Conservation (phyloP, 2,113 vertebrate genomes). For the Dipodomys merriami region DNA sequence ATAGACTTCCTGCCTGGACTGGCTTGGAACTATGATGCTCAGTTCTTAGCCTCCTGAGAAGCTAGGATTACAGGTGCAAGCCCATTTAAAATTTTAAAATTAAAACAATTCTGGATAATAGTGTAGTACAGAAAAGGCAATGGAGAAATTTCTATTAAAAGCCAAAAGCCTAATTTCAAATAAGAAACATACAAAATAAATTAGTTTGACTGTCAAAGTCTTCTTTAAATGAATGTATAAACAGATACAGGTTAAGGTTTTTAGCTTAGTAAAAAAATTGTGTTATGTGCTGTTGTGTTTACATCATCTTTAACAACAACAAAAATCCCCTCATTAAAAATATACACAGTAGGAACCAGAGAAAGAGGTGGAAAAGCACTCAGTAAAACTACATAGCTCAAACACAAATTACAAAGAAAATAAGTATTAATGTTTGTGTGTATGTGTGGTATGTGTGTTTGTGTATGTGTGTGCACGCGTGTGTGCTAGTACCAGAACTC, state of each 20-base stretch:
- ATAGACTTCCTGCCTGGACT: no score
- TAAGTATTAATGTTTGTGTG: neutral
- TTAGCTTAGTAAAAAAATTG: constrained; percentile 8
- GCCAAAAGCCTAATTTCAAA: neutral
- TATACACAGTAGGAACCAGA: neutral
- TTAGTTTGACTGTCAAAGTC: constrained; percentile 8
- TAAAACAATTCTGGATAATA: constrained; percentile 30
- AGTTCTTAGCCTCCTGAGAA: no score
- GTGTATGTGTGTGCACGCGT: no score
- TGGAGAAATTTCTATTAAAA: constrained; percentile 37
- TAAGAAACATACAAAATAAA: constrained; percentile 17
- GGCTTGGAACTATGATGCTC: no score
- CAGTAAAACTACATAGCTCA: constrained; percentile 16
- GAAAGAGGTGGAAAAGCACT: neutral
- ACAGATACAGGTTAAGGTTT: constrained; percentile 7
- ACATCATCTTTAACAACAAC: constrained; percentile 5
- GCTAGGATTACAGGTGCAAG: no score
- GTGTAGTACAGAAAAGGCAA: constrained; percentile 44
- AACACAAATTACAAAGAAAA: constrained; percentile 47
- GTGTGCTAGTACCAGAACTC: no score
- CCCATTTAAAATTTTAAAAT: no score
- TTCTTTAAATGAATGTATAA: constrained; percentile 36
- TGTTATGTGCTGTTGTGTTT: neutral
- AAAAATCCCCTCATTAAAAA: neutral
- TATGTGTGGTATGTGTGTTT: neutral